phyloP scores from a whole-genome alignment of 2,797 vertebrate species.

The Dermochelys coriacea region DNA sequence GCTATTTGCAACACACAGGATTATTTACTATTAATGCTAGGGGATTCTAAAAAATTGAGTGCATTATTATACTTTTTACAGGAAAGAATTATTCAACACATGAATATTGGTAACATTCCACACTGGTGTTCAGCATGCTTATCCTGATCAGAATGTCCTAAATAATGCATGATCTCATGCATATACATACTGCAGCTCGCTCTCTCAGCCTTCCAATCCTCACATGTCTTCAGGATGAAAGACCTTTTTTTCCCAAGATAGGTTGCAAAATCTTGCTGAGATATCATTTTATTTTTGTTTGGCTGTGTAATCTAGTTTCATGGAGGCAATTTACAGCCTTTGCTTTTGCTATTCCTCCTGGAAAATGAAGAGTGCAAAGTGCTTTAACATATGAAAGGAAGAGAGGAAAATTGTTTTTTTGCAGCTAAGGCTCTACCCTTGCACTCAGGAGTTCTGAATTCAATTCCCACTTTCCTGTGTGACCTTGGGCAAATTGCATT shows the following conservation, averaged over 20 bases:
- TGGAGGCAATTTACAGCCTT: slow-evolving; percentile 44
- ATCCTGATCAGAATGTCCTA: slow-evolving; percentile 72
- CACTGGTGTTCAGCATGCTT: slow-evolving; percentile 62
- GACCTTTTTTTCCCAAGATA: slow-evolving; percentile 33
- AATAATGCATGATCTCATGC: slow-evolving; percentile 77
- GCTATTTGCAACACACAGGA: slow-evolving; percentile 26
- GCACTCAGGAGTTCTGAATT: not conserved
- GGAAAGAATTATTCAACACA: slow-evolving; percentile 62
- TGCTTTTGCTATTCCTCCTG: slow-evolving; percentile 46
- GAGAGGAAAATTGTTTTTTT: slow-evolving; percentile 42
- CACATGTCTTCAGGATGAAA: slow-evolving; percentile 53
- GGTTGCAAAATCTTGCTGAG: slow-evolving; percentile 68
- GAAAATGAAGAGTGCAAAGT: not conserved
- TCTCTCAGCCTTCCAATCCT: not conserved
- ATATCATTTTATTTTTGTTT: slow-evolving; percentile 62
- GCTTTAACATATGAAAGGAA: slow-evolving; percentile 21
- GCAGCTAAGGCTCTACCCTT: slow-evolving; percentile 49
- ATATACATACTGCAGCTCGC: slow-evolving; percentile 70
- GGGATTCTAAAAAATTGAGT: slow-evolving; percentile 59
- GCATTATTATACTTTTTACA: slow-evolving; percentile 66
- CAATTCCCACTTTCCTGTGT: slow-evolving; percentile 1
- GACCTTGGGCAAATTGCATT: slow-evolving; percentile 30
- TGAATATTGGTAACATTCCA: slow-evolving; percentile 61
- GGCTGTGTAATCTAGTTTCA: slow-evolving; percentile 59
- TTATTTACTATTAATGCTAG: slow-evolving; percentile 74